Base-by-base conservation (phyloP, 2,888 invertebrate species). In the Nowickia ferox region DNA sequence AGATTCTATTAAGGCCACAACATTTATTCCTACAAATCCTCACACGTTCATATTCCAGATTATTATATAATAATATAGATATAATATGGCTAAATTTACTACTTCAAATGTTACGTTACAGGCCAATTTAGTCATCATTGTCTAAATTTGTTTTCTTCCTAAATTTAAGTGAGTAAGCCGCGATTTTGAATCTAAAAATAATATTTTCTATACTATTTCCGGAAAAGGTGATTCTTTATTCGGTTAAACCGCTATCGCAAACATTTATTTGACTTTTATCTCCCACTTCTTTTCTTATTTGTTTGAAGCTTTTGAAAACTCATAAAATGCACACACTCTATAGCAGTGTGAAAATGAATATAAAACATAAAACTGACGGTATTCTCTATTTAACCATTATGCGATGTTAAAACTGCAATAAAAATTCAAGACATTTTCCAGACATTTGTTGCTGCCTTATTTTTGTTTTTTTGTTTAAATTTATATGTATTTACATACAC, bases 341-440 rank as follows among this genome's bases (percentile, higher is more conserved):
- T 38, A 17, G 74, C 40, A 59, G 66, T 65, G 74, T 61, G 74
- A 74, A 81, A 59, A 74, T 74, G 38, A 66, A 74, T 81, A 44
- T 66, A 53, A 81, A 48, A 19, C 30, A n/a, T 53, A 79, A 48
- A 42, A 38, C 51, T 48, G 51, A 51, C 10, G 53, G 30, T 55
- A 63, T 63, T 61, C 11, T 63, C 44, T 53, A 15, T n/a, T 66
- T 51, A 51, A 30, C 19, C 44, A 17, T 63, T 42, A 72, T 59
- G 71, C 66, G 77, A 59, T 83, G 77, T 78, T 72, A 66, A 84
- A 77, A 51, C 19, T 53, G 53, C 77, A 84, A 84, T 84, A 84
- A 84, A 78, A 78, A 78, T 84, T 84, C 83, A 84, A 78, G 72
- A 84, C 71, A 71, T 83, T 77, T 77, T 48, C 51, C 77, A 77